phyloP scores from a whole-genome alignment of 2,113 vertebrate species.

The Tragelaphus strepsiceros region DNA sequence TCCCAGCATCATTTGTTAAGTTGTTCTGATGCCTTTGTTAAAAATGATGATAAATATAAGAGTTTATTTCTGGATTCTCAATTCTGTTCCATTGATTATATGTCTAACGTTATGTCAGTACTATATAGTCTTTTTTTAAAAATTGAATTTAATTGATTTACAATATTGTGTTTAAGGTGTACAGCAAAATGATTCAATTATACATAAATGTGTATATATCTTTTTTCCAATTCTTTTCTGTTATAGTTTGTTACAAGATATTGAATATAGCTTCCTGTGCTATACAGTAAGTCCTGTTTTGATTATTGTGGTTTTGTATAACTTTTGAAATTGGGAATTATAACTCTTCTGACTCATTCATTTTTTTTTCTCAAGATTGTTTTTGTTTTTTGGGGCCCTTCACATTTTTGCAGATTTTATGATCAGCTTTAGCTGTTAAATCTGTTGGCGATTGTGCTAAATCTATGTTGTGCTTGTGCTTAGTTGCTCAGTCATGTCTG shows the following conservation, averaged over 20 bases:
- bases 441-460: not conserved
- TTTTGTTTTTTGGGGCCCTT: not conserved
- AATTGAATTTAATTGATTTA: not conserved
- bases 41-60: not conserved
- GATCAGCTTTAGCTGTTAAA: not conserved
- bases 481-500: not conserved
- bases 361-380: not conserved
- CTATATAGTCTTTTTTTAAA: not conserved
- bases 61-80: not conserved
- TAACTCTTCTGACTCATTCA: not conserved
- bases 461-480: not conserved
- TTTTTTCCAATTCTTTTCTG: not conserved
- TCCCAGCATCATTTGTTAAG: not conserved
- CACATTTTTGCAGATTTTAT: not conserved
- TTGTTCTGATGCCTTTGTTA: not conserved
- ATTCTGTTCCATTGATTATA: not conserved
- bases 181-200: not conserved
- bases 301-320: not conserved
- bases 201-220: not conserved
- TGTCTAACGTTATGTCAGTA: not conserved
- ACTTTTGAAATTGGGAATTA: not conserved
- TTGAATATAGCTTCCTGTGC: not conserved
- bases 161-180: not conserved
- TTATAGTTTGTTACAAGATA: not conserved
- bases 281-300: not conserved